Conservation (phyloP, 2,797 vertebrate species). For the Chrysolophus pictus region DNA sequence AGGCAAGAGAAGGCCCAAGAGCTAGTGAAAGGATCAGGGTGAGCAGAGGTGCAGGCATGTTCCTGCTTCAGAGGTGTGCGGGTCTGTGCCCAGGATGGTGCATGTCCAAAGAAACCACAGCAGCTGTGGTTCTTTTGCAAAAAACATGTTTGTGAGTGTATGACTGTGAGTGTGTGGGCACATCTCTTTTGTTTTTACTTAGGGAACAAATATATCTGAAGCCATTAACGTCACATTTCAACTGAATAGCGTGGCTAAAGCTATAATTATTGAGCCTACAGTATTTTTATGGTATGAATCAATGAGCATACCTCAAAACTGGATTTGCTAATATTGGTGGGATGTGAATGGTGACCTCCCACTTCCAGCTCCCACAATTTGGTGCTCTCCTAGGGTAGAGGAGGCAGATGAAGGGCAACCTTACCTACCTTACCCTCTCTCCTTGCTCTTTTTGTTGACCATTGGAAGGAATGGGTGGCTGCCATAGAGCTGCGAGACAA, state of each 20-base stretch:
- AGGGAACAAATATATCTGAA: not conserved
- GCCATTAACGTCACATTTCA: constrained; percentile 14
- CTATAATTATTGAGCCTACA: not conserved
- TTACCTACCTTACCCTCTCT: not conserved
- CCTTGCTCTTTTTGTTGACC: not conserved
- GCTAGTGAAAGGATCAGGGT: not conserved
- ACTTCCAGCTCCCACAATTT: not conserved
- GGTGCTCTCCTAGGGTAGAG: not conserved
- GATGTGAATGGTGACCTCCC: not conserved
- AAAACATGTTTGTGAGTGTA: rapidly evolving
- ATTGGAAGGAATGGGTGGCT: not conserved
- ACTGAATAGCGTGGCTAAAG: constrained; percentile 19
- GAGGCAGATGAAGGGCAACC: not conserved
- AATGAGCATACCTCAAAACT: not conserved
- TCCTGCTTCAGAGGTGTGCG: not conserved
- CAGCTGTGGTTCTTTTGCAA: not conserved
- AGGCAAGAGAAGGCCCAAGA: not conserved
- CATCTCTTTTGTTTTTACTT: not conserved
- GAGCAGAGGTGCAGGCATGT: too few relatives aligned
- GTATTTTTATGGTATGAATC: not conserved
- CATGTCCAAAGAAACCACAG: not conserved
- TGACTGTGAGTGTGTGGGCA: rapidly evolving
- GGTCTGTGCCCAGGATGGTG: not conserved
- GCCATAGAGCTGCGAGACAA: not conserved
- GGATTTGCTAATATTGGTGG: not conserved